A percentile compares a stretch with the other conserved stretches of the same genome.
Conservation (phyloP, 1,140 invertebrate species). For the Apis florea region DNA sequence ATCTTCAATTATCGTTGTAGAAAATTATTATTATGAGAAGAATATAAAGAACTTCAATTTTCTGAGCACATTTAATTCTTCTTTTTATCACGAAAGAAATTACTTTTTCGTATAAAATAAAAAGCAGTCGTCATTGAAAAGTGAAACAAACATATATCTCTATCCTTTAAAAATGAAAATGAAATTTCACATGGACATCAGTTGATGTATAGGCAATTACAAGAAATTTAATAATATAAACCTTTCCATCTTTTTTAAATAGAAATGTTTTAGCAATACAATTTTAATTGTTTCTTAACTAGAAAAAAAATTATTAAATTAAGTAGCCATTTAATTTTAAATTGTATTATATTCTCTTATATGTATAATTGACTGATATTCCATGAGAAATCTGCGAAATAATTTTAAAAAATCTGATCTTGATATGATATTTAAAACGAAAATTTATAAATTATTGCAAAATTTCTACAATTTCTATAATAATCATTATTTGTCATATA, state of each 20-base stretch:
- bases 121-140: neutral
- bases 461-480: too few species aligned
- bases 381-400: too few species aligned
- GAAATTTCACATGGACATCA: neutral
- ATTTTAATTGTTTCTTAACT: neutral
- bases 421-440: too few species aligned
- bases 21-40: neutral
- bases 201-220: conserved; percentile 22
- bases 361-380: too few species aligned
- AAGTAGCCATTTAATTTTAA: too few species aligned
- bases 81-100: neutral
- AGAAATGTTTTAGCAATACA: neutral
- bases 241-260: neutral
- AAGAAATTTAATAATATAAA: conserved; percentile 24
- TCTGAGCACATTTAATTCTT: neutral
- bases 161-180: neutral
- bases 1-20: neutral
- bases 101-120: neutral
- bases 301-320: too few species aligned
- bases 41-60: neutral
- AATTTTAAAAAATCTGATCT: too few species aligned
- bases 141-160: neutral
- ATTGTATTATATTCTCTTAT: too few species aligned
- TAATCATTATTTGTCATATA: too few species aligned
- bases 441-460: too few species aligned